Conservation (phyloP, 2,113 vertebrate genomes). For the Nothobranchius kuhntae region DNA sequence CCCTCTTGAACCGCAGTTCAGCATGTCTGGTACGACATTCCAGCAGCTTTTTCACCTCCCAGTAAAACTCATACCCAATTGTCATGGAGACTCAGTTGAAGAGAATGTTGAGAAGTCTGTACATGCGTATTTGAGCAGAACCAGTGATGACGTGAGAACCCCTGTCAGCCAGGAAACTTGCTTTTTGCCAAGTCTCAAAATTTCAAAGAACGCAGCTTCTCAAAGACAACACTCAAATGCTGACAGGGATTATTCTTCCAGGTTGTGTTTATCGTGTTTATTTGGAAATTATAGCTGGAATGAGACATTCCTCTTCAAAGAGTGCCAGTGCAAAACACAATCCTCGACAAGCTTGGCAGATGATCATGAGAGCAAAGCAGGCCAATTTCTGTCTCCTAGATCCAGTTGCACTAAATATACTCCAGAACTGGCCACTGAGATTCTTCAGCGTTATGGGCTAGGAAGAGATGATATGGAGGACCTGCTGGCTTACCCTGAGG, state of each 20-base stretch:
- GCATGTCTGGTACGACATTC: background rate
- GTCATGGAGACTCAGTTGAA: background rate
- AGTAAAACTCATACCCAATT: background rate
- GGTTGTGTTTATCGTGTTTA: background rate
- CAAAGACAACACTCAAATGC: background rate
- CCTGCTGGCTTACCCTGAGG: constrained; percentile 8
- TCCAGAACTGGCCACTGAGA: background rate
- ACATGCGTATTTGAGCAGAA: background rate
- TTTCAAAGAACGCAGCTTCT: background rate
- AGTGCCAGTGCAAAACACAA: background rate
- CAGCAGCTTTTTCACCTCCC: background rate
- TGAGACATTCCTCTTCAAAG: background rate
- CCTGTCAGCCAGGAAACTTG: background rate
- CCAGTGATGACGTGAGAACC: background rate
- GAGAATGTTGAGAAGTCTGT: background rate
- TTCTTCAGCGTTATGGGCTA: constrained; percentile 1
- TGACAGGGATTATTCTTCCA: background rate
- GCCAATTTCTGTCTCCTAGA: background rate
- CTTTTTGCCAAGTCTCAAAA: background rate
- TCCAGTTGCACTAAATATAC: background rate
- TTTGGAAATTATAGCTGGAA: background rate
- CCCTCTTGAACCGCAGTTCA: background rate
- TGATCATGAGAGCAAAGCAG: background rate
- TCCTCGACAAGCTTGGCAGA: background rate
- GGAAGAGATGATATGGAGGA: constrained; percentile 4